Percentiles rank a stretch among this genome's conserved stretches.
phyloP scores from a whole-genome alignment of 2,888 invertebrate genomes.

The Subacronicta megacephala region DNA sequence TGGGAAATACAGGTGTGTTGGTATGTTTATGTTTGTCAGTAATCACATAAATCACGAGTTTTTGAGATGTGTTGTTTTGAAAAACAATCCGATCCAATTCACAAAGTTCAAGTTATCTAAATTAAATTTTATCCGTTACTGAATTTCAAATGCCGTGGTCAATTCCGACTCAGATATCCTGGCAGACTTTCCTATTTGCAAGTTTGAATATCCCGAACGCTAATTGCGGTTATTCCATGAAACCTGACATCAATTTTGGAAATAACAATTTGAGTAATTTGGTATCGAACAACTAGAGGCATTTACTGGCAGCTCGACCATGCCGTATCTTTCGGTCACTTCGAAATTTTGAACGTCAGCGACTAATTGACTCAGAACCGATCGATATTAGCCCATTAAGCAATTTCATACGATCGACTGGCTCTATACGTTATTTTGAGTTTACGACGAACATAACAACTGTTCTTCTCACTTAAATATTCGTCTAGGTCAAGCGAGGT shows the following conservation, averaged over 20 bases:
- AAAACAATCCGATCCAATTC: constrained; percentile 18
- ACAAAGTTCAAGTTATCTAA: constrained; percentile 34
- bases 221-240: constrained; percentile 66
- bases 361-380: constrained; percentile 52
- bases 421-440: constrained; percentile 31
- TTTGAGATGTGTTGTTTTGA: constrained; percentile 8
- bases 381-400: constrained; percentile 51
- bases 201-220: constrained; percentile 63
- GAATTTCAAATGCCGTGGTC: constrained; percentile 39
- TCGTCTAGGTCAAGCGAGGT: constrained; percentile 6
- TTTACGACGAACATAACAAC: constrained; percentile 10
- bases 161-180: constrained; percentile 43
- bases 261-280: constrained; percentile 73
- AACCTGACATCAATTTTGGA: constrained; percentile 69
- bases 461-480: constrained; percentile 26
- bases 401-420: constrained; percentile 44
- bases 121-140: constrained; percentile 31
- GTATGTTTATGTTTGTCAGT: no score
- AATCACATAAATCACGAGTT: no score
- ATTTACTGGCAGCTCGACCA: constrained; percentile 44
- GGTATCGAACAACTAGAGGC: constrained; percentile 52
- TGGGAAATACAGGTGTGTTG: no score
- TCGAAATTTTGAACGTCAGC: constrained; percentile 47
- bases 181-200: constrained; percentile 58
- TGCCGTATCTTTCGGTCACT: constrained; percentile 49